phyloP scores from a whole-genome alignment of 2,888 invertebrate genomes.

The Drosophila pullipes region DNA sequence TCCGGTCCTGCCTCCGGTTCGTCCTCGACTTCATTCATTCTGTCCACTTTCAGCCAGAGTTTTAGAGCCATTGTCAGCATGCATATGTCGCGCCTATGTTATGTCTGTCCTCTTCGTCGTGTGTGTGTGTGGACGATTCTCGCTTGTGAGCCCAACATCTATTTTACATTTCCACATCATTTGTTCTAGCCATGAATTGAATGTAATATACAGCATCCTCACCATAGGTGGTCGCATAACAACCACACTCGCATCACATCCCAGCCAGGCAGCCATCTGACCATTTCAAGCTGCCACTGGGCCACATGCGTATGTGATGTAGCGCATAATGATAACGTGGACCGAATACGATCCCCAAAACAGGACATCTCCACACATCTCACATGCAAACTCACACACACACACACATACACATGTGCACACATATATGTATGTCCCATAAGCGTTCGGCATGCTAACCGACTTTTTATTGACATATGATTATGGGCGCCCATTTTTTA shows the following conservation, averaged over 20 bases:
- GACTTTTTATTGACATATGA: constrained; percentile 79
- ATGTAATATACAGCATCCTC: constrained; percentile 74
- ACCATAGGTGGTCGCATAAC: constrained; percentile 50
- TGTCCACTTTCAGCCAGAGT: neutral
- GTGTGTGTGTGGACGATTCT: constrained; percentile 7
- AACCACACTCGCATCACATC: constrained; percentile 15
- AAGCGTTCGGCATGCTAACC: constrained; percentile 70
- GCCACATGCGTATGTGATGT: constrained; percentile 74
- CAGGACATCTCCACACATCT: constrained; percentile 15
- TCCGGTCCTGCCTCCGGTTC: neutral
- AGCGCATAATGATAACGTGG: constrained; percentile 79
- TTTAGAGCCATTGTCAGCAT: constrained; percentile 14
- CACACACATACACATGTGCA: neutral
- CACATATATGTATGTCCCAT: constrained; percentile 43
- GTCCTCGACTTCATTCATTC: constrained; percentile 23
- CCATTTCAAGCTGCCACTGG: constrained; percentile 41
- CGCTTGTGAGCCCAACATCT: constrained; percentile 72
- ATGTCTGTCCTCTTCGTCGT: constrained; percentile 20
- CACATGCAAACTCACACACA: constrained; percentile 1
- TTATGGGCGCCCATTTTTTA: constrained; percentile 80
- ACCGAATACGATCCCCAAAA: constrained; percentile 40
- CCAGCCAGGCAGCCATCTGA: constrained; percentile 31
- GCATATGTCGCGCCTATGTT: constrained; percentile 27
- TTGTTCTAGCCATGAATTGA: constrained; percentile 82
- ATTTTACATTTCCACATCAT: constrained; percentile 84